A percentile compares a stretch with the other conserved stretches of the same genome.
Evolutionary conservation across 2,797 vertebrate species (phyloP).

Genomic region (Sparidentex hasta): DNA sequence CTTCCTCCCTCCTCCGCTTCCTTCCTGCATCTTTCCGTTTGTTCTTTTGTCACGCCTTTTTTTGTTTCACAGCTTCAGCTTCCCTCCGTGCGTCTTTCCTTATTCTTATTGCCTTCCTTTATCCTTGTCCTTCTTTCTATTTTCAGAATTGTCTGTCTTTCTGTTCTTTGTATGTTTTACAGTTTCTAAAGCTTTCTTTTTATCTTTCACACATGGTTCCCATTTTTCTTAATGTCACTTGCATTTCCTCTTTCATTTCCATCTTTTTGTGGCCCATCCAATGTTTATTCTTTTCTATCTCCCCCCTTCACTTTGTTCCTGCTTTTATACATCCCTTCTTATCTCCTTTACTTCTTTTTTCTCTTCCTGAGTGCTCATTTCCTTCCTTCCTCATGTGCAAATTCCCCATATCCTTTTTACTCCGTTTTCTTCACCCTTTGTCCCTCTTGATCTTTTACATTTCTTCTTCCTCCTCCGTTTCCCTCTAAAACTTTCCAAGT

Average conservation of each 20-base stretch:
- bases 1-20: background rate
- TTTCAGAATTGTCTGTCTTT: background rate
- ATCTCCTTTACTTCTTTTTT: too few relatives aligned
- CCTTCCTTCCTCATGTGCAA: background rate
- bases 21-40: conserved; percentile 4
- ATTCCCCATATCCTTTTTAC: background rate
- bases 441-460: too few relatives aligned
- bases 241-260: background rate
- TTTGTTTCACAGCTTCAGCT: background rate
- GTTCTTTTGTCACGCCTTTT: background rate
- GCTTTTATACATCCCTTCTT: too few relatives aligned
- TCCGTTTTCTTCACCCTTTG: too few relatives aligned
- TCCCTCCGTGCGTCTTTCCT: background rate
- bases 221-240: too few relatives aligned
- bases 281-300: background rate
- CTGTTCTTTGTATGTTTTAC: too few relatives aligned
- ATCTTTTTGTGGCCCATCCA: background rate
- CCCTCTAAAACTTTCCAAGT: too few relatives aligned
- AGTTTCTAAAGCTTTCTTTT: too few relatives aligned
- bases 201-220: background rate
- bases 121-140: background rate
- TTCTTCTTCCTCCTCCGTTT: too few relatives aligned
- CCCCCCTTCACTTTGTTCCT: background rate
- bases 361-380: background rate
- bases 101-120: background rate